These are phyloP conservation scores for Cavia aperea DNA, from an alignment of 2,113 vertebrate species.

Conservation along the genomic window DNA sequence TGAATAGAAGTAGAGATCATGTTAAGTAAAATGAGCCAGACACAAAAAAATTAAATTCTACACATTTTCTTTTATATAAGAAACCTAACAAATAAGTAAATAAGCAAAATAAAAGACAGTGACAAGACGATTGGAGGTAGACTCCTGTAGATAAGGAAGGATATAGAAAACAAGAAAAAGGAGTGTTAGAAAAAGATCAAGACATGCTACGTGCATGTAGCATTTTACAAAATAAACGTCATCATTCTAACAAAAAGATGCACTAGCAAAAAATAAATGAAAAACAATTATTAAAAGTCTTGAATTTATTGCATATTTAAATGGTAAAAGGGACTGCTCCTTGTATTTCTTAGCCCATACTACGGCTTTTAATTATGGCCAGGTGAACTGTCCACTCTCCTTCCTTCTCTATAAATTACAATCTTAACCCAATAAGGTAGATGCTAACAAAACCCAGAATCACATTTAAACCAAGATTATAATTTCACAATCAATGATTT, in stretches of 20 bases:
- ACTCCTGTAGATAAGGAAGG: neutral
- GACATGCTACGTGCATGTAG: neutral
- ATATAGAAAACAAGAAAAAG: neutral
- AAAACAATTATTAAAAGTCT: neutral
- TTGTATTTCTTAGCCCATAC: neutral
- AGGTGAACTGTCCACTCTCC: neutral
- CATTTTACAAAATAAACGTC: neutral
- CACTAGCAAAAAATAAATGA: neutral
- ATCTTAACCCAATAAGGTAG: neutral
- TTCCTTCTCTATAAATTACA: neutral
- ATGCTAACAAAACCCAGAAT: neutral
- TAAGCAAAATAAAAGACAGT: neutral
- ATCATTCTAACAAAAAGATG: neutral
- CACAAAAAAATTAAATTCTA: neutral
- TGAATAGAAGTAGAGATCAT: neutral
- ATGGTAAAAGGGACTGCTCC: neutral
- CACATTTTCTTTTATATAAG: neutral
- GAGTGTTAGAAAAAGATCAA: neutral
- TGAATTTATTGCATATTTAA: neutral
- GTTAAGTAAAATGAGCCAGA: neutral
- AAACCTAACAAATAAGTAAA: neutral
- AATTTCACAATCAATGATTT: neutral
- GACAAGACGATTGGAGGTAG: too few species aligned
- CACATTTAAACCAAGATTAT: neutral
- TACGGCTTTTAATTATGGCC: neutral